Evolutionary conservation across 2,888 invertebrate genomes (phyloP).

Genomic region (Chironomus tentans): DNA sequence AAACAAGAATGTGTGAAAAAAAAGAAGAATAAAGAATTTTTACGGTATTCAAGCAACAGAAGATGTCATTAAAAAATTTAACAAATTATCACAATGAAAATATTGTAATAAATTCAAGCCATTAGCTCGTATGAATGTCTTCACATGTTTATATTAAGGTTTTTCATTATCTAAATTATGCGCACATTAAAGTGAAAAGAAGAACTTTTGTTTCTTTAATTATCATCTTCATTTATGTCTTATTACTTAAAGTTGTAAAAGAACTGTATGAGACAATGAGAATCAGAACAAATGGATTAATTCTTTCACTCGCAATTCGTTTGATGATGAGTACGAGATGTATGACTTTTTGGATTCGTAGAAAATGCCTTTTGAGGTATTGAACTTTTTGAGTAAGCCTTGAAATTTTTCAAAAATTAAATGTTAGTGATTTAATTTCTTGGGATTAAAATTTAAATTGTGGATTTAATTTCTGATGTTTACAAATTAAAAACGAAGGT

Average conservation of each 20-base stretch:
- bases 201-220: background rate
- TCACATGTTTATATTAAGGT: background rate
- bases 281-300: background rate
- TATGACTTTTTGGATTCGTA: too few relatives aligned
- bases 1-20: background rate
- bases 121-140: background rate
- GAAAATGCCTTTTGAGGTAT: too few relatives aligned
- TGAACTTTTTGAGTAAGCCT: too few relatives aligned
- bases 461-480: too few relatives aligned
- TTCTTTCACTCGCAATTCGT: background rate
- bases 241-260: background rate
- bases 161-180: slow-evolving; percentile 8
- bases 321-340: too few relatives aligned
- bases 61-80: background rate
- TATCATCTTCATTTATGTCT: background rate
- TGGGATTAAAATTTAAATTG: too few relatives aligned
- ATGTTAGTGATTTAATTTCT: too few relatives aligned
- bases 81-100: background rate
- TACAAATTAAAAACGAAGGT: too few relatives aligned
- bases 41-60: background rate
- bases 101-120: background rate
- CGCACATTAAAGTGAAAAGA: slow-evolving; percentile 4
- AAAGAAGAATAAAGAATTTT: background rate
- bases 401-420: too few relatives aligned
- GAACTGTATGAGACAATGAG: background rate